Conservation (phyloP, 2,113 vertebrate genomes). For the Melanerpes aurifrons region DNA sequence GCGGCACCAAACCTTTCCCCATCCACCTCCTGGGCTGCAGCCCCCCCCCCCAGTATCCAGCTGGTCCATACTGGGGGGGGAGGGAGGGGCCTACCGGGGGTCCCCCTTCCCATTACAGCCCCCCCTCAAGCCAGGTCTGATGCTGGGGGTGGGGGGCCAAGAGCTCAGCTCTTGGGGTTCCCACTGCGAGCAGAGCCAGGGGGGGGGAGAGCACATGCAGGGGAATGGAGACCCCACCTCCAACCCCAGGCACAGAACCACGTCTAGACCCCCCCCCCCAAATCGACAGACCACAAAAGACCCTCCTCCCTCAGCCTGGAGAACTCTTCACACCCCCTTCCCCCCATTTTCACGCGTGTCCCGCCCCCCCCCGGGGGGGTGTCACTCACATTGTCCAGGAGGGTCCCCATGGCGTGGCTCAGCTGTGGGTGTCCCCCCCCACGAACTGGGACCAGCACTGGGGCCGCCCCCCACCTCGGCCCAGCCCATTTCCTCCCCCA, state of each 20-base stretch:
- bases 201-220: too few relatives aligned
- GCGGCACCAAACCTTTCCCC: too few relatives aligned
- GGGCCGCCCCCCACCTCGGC: not conserved
- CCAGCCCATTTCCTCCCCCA: slow-evolving; percentile 27
- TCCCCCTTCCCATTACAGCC: not conserved
- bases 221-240: too few relatives aligned
- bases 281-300: not conserved
- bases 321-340: too few relatives aligned
- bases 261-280: not conserved
- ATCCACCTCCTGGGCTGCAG: too few relatives aligned
- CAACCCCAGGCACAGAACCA: not conserved
- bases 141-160: not conserved
- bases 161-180: not conserved
- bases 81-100: not conserved
- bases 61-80: not conserved
- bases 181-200: not conserved
- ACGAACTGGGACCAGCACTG: not conserved
- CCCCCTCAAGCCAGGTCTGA: too few relatives aligned
- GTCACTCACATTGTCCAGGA: not conserved
- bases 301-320: not conserved
- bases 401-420: slow-evolving; percentile 12
- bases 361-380: not conserved
- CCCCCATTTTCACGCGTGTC: too few relatives aligned
- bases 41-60: too few relatives aligned
- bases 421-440: not conserved